Conservation (phyloP, 2,888 invertebrate genomes). For the Tanypteryx hageni region DNA sequence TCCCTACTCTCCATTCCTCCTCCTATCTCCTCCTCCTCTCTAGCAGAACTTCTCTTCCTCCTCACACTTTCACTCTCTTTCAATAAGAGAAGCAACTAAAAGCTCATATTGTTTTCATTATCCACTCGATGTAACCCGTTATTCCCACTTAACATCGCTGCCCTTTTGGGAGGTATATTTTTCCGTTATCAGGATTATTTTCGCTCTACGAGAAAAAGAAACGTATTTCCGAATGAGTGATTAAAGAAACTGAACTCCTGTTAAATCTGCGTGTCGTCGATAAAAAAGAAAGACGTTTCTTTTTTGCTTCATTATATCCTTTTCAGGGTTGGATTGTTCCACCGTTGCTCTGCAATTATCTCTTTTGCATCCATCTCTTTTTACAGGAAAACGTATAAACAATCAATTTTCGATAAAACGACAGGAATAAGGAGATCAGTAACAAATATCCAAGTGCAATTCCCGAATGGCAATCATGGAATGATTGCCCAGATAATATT, state of each 20-base stretch:
- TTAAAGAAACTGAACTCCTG: not conserved
- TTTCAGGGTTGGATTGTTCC: not conserved
- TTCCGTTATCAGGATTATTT: not conserved
- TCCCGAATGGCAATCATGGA: not conserved
- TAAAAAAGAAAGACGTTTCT: not conserved
- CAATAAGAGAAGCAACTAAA: not conserved
- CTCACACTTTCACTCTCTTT: not conserved
- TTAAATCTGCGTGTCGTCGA: not conserved
- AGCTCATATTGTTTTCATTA: conserved; percentile 61
- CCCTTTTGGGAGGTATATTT: conserved; percentile 30
- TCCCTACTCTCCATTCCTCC: not conserved
- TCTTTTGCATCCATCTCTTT: not conserved
- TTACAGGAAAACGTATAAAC: not conserved
- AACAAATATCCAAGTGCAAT: not conserved
- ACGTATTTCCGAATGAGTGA: conserved; percentile 28
- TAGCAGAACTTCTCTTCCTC: not conserved
- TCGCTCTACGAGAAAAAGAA: not conserved
- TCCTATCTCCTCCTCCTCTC: not conserved
- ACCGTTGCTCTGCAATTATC: not conserved
- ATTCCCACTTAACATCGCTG: conserved; percentile 44
- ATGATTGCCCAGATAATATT: not conserved
- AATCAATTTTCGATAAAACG: not conserved
- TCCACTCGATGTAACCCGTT: conserved; percentile 62
- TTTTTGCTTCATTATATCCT: not conserved
- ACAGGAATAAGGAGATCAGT: not conserved